A percentile compares a stretch with the other conserved stretches of the same genome.
These are phyloP conservation scores for Orestias chungarensis DNA, from an alignment of 2,797 vertebrate genomes.

Conservation along the genomic window DNA sequence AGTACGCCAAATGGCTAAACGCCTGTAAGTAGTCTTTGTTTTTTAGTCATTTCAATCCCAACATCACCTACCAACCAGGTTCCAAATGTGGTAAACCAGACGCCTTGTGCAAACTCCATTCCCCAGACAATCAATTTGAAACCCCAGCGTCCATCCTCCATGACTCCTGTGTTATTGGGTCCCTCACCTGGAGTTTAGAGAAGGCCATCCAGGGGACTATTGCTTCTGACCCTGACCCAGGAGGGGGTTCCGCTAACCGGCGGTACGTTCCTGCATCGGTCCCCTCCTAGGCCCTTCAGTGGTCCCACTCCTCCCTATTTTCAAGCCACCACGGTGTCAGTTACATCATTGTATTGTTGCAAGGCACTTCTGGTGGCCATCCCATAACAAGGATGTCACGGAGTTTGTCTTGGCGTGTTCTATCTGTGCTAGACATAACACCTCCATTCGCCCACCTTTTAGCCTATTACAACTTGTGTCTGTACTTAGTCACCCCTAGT, in stretches of 20 bases:
- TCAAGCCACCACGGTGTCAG: not conserved
- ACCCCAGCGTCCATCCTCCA: no score
- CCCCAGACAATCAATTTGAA: not conserved
- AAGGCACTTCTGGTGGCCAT: not conserved
- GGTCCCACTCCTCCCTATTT: not conserved
- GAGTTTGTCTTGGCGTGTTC: not conserved
- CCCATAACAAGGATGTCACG: not conserved
- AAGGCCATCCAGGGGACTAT: not conserved
- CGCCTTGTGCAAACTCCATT: not conserved
- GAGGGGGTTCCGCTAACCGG: no score
- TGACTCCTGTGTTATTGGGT: no score
- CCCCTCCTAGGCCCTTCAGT: no score
- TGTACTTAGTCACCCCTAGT: not conserved
- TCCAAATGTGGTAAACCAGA: not conserved
- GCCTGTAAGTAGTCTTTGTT: not conserved
- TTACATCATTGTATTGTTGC: not conserved
- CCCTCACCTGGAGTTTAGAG: not conserved
- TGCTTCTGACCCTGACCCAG: not conserved
- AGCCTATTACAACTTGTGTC: not conserved
- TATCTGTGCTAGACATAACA: not conserved
- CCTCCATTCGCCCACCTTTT: no score
- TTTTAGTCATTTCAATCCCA: not conserved
- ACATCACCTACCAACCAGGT: not conserved
- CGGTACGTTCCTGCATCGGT: no score
- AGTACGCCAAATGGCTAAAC: not conserved